A percentile compares a stretch with the other conserved stretches of the same genome.
Conservation (phyloP, 2,797 vertebrate species). For the Cynodonichthys magdalenae region DNA sequence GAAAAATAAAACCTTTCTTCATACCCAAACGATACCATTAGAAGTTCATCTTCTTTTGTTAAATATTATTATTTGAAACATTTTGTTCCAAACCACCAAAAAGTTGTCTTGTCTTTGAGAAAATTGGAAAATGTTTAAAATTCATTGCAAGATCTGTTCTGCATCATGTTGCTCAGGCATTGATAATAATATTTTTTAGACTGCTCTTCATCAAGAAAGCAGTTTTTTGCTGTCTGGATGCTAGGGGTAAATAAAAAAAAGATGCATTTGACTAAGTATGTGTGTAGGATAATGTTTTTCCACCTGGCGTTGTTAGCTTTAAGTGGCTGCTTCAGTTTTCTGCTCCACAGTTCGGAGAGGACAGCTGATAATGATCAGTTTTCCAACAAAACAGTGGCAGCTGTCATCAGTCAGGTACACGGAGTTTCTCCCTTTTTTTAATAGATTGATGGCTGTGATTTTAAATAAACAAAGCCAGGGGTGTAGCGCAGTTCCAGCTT, state of each 20-base stretch:
- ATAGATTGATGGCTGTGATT: constrained; percentile 6
- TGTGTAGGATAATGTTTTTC: constrained; percentile 27
- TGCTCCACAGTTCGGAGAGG: constrained; percentile 29
- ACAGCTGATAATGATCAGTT: constrained; percentile 53
- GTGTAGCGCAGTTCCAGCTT: neutral
- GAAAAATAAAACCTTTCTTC: no score
- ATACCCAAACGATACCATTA: no score
- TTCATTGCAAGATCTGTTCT: constrained; percentile 9
- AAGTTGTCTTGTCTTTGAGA: constrained; percentile 7
- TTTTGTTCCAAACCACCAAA: constrained; percentile 1
- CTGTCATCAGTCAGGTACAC: constrained; percentile 31
- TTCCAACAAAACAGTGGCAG: constrained; percentile 41
- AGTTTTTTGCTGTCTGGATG: constrained; percentile 5
- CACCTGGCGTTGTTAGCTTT: constrained; percentile 32
- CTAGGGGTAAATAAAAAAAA: constrained; percentile 5
- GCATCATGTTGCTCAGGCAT: constrained; percentile 12
- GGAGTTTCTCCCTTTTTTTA: neutral
- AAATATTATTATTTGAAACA: neutral
- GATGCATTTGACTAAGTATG: constrained; percentile 37
- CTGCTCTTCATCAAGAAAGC: neutral
- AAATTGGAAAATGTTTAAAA: neutral
- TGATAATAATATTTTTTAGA: neutral
- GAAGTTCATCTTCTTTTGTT: no score
- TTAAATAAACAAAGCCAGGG: neutral
- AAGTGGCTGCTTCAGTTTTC: constrained; percentile 37